Evolutionary conservation across 2,113 vertebrate genomes (phyloP).

Genomic region (Dicentrarchus labrax): DNA sequence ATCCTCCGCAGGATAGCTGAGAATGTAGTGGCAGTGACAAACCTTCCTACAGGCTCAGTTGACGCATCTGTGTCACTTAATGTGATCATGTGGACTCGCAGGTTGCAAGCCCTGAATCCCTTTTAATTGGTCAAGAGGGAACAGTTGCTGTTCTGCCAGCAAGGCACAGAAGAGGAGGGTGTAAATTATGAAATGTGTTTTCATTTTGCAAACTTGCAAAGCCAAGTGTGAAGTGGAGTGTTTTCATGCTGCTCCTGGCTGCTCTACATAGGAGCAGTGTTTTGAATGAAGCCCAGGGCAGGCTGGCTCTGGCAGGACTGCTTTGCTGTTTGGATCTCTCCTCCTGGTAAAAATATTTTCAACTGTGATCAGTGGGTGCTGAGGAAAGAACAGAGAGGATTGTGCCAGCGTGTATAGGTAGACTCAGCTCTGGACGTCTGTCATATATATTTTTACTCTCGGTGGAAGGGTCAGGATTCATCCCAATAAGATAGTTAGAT

Average conservation of each 20-base stretch:
- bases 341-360: neutral
- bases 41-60: neutral
- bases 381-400: neutral
- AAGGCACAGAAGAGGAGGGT: neutral
- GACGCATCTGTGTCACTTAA: neutral
- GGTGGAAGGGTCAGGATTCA: neutral
- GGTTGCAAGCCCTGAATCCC: neutral
- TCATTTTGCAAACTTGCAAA: slow-evolving; percentile 23
- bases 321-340: neutral
- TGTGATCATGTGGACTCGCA: neutral
- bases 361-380: neutral
- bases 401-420: neutral
- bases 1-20: neutral
- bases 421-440: neutral
- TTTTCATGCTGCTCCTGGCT: neutral
- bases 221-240: slow-evolving; percentile 7
- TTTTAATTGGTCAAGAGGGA: slow-evolving; percentile 22
- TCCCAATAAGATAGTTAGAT: too few species aligned
- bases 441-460: neutral
- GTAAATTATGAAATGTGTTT: slow-evolving; percentile 14
- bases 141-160: neutral
- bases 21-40: neutral
- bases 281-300: neutral
- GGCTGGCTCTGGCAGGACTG: neutral
- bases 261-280: neutral